A percentile compares a stretch with the other conserved stretches of the same genome.
Evolutionary conservation across 2,797 vertebrate genomes (phyloP).

Genomic region (Melanotaenia boesemani): DNA sequence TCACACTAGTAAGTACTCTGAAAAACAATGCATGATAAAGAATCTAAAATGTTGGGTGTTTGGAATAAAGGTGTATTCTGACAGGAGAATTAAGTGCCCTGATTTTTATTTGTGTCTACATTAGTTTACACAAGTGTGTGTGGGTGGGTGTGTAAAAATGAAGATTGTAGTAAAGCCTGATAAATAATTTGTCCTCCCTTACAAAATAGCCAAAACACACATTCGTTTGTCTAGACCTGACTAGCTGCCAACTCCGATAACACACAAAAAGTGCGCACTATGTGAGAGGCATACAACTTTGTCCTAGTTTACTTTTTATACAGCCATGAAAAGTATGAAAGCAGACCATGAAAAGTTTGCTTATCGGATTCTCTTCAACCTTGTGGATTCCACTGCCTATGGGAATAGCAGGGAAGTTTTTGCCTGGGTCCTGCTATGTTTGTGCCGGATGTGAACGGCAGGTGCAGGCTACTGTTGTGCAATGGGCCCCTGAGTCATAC

Average conservation of each 20-base stretch:
- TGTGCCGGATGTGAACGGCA: slow-evolving; percentile 63
- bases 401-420: slow-evolving; percentile 56
- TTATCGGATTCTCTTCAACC: slow-evolving; percentile 75
- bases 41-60: slow-evolving; percentile 7
- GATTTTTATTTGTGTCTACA: slow-evolving; percentile 18
- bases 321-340: slow-evolving; percentile 32
- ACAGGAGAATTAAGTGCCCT: slow-evolving; percentile 35
- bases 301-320: slow-evolving; percentile 53
- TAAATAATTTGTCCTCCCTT: slow-evolving; percentile 74
- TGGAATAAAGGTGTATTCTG: slow-evolving; percentile 28
- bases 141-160: slow-evolving; percentile 36
- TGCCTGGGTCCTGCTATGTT: slow-evolving; percentile 28
- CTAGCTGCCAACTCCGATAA: slow-evolving; percentile 77
- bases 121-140: slow-evolving; percentile 1
- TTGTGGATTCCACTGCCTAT: slow-evolving; percentile 56
- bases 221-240: slow-evolving; percentile 85
- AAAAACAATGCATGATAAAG: slow-evolving; percentile 5
- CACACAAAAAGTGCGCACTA: slow-evolving; percentile 64
- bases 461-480: slow-evolving; percentile 76
- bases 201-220: slow-evolving; percentile 81
- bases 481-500: slow-evolving; percentile 69
- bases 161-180: slow-evolving; percentile 59
- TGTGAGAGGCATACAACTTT: slow-evolving; percentile 63
- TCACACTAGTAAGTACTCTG: slow-evolving; percentile 20
- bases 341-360: slow-evolving; percentile 38